Percentiles rank a stretch among this genome's conserved stretches.
These are phyloP conservation scores for Eurystomus glaucurus DNA, from an alignment of 2,797 vertebrate genomes.

Conservation along the genomic window DNA sequence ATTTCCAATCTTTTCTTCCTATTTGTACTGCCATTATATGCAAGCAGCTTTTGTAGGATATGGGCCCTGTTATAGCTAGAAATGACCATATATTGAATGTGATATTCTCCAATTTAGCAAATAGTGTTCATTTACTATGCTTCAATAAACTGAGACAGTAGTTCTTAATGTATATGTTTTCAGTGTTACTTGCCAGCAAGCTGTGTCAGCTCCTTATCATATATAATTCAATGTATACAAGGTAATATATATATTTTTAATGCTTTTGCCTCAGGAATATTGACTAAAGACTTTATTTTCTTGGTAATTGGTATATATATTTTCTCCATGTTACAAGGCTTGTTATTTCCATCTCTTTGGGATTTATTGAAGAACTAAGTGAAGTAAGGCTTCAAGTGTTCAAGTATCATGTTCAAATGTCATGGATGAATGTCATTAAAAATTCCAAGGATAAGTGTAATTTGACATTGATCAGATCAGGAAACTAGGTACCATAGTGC, in stretches of 20 bases:
- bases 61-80: background rate
- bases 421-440: background rate
- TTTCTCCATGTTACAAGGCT: constrained; percentile 4
- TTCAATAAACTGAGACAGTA: background rate
- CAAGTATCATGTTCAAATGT: background rate
- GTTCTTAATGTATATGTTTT: background rate
- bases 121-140: background rate
- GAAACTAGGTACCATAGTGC: background rate
- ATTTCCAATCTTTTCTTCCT: background rate
- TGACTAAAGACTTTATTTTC: background rate
- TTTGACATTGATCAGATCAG: background rate
- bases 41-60: constrained; percentile 21
- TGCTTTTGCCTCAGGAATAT: constrained; percentile 6
- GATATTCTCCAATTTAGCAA: background rate
- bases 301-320: background rate
- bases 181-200: constrained; percentile 19
- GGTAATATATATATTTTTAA: background rate
- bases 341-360: constrained; percentile 6
- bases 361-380: constrained; percentile 23
- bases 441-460: background rate
- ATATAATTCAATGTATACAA: background rate
- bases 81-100: background rate
- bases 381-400: background rate
- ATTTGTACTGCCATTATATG: background rate
- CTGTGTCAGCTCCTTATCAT: background rate